Evolutionary conservation across 2,797 vertebrate genomes (phyloP), one percentile per base, ranked within the genome.

Genomic region (Telmatherina bonti): DNA sequence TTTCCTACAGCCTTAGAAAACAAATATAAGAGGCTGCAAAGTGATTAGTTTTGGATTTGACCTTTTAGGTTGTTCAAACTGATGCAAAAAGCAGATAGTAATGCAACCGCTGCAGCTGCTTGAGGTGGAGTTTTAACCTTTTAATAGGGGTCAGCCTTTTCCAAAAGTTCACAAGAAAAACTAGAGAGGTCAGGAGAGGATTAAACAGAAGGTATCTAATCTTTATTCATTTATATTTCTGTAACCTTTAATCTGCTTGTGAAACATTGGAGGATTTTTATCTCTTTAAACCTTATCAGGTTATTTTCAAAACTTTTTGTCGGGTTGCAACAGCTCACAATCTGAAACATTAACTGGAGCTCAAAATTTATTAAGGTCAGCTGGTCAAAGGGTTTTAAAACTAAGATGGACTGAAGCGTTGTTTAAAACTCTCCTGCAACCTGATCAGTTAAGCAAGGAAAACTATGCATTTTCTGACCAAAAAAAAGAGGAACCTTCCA

Each of bases 1-100:
- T 52, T n/a, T 31, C 22, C 38, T 54, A 26, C 53, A 74, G 43
- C 56, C 1, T 57, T 24, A 73, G 4, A 41, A 67, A 64, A 73
- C 58, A 49, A 72, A 72, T 26, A 49, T 0, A 41, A 52, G 67
- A 59, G 56, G 29, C 62, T 70, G 24, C 51, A 13, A 26, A 26
- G 24, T 26, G 22, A 52, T 27, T 52, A 4, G 51, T 52, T 5
- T 16, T 15, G 43, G 8, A 52, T 26, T 2, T 52, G 15, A 15
- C 26, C 26, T 52, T 27, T 26, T 15, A 52, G 11, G n/a, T 22
- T 22, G n/a, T 51, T 24, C 4, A 51, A 51, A 51, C 47, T 49
- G 22, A 27, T 52, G 10, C n/a, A 55, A 31, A 59, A 59, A 41
- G 13, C 2, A 52, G 51, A 26, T 52, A 13, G 26, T 27, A 26